These are phyloP conservation scores for Hydrozoanthus gracilis DNA, from an alignment of 92 coral and sea anemone species.

Conservation along the genomic window DNA sequence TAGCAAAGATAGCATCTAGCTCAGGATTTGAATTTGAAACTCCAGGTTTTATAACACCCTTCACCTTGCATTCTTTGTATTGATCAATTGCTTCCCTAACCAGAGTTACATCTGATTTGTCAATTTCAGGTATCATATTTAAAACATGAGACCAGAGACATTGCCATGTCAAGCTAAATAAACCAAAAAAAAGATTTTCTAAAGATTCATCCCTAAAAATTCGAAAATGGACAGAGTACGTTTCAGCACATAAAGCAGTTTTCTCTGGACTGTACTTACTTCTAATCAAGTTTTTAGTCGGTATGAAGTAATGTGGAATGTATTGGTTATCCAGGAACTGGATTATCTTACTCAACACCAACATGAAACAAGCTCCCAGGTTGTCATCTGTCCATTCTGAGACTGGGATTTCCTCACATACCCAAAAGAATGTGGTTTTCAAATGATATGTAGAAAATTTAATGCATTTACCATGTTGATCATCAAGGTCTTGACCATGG, in stretches of 20 bases:
- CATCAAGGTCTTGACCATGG: neutral
- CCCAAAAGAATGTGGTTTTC: slow-evolving; percentile 32
- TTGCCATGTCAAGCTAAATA: neutral
- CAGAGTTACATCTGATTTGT: neutral
- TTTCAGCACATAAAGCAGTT: neutral
- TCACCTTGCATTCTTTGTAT: neutral
- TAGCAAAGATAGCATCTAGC: slow-evolving; percentile 5
- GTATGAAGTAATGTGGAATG: slow-evolving; percentile 23
- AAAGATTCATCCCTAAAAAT: neutral
- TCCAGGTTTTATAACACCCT: neutral
- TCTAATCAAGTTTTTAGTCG: neutral
- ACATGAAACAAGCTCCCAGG: slow-evolving; percentile 15
- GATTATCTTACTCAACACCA: slow-evolving; percentile 1
- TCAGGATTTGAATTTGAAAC: neutral
- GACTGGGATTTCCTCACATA: slow-evolving; percentile 21
- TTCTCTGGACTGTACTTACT: neutral
- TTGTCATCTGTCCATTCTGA: slow-evolving; percentile 40
- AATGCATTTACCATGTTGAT: too few species aligned
- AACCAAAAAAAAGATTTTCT: neutral
- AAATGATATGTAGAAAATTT: neutral
- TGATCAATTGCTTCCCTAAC: slow-evolving; percentile 2
- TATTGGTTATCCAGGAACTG: neutral
- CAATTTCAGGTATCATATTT: neutral
- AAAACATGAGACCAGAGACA: neutral
- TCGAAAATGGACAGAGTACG: neutral